Evolutionary conservation across 23 tunicate genomes (phyloP).

Genomic region (Pegea sp.): DNA sequence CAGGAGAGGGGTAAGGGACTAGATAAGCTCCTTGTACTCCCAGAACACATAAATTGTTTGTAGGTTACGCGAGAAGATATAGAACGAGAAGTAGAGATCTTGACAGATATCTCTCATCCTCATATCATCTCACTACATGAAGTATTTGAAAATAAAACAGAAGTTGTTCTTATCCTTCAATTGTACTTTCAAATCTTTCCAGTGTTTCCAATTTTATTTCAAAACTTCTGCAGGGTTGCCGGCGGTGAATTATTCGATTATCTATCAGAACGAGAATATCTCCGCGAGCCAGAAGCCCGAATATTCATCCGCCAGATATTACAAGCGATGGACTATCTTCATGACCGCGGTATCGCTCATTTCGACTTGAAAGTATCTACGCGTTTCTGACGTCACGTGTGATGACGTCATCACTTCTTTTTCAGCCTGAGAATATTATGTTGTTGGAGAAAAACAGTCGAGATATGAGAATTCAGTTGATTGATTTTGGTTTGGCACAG

Average conservation of each 20-base stretch:
- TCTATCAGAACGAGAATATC: constrained; percentile 74
- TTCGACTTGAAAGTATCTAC: constrained; percentile 93
- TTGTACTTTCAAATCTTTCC: constrained; percentile 25
- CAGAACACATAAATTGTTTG: neutral
- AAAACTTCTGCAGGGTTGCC: constrained; percentile 60
- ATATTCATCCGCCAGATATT: constrained; percentile 49
- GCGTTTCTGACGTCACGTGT: too few relatives aligned
- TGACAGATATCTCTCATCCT: constrained; percentile 22
- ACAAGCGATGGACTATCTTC: constrained; percentile 67
- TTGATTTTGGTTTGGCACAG: constrained; percentile 95
- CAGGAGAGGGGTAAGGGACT: constrained; percentile 67
- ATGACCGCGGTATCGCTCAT: constrained; percentile 71
- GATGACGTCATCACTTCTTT: too few relatives aligned
- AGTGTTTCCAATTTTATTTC: too few relatives aligned
- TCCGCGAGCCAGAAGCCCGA: constrained; percentile 65
- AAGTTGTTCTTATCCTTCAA: constrained; percentile 74
- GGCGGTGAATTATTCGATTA: constrained; percentile 94
- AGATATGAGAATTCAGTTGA: constrained; percentile 47
- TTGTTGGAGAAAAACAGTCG: constrained; percentile 10
- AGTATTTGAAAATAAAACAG: constrained; percentile 65
- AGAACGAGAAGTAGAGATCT: constrained; percentile 48
- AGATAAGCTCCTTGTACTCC: neutral
- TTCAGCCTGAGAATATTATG: constrained; percentile 97
- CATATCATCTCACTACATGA: constrained; percentile 72
- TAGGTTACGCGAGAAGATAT: constrained; percentile 89